Conservation (phyloP, 2,888 invertebrate species). For the Sturmia bella region DNA sequence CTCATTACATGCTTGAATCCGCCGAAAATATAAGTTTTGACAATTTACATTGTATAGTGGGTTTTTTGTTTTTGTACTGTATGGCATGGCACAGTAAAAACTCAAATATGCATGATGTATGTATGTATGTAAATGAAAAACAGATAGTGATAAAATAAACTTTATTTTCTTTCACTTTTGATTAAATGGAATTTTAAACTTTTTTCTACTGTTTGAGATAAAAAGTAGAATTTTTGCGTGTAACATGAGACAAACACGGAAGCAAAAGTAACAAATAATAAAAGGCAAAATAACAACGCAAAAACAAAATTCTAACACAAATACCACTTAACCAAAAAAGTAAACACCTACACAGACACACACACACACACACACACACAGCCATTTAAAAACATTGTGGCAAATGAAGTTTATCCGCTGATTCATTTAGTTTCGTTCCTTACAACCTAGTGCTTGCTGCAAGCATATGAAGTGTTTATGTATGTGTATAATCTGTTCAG, state of each 20-base stretch:
- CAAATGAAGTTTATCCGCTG: slow-evolving; percentile 31
- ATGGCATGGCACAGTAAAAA: background rate
- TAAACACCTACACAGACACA: slow-evolving; percentile 35
- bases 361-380: slow-evolving; percentile 4
- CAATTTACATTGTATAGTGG: slow-evolving; percentile 70
- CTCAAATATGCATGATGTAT: no score
- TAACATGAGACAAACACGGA: slow-evolving; percentile 36
- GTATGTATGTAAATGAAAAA: no score
- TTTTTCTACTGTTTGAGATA: background rate
- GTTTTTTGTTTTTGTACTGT: slow-evolving; percentile 19
- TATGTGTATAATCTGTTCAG: slow-evolving; percentile 5
- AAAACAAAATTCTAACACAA: slow-evolving; percentile 38
- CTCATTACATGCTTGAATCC: background rate
- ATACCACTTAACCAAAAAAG: slow-evolving; percentile 41
- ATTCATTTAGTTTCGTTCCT: background rate
- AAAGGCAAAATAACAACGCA: background rate
- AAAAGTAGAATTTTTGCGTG: slow-evolving; percentile 42
- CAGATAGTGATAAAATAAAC: background rate
- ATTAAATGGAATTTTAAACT: slow-evolving; percentile 58
- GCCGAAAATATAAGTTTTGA: slow-evolving; percentile 69
- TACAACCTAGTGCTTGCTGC: slow-evolving; percentile 43
- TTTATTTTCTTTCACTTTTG: slow-evolving; percentile 59
- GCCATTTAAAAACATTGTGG: slow-evolving; percentile 24
- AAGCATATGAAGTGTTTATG: slow-evolving; percentile 38
- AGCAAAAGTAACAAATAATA: slow-evolving; percentile 16